Evolutionary conservation across 2,797 vertebrate species (phyloP).

Genomic region (Halcyon chelicuti): DNA sequence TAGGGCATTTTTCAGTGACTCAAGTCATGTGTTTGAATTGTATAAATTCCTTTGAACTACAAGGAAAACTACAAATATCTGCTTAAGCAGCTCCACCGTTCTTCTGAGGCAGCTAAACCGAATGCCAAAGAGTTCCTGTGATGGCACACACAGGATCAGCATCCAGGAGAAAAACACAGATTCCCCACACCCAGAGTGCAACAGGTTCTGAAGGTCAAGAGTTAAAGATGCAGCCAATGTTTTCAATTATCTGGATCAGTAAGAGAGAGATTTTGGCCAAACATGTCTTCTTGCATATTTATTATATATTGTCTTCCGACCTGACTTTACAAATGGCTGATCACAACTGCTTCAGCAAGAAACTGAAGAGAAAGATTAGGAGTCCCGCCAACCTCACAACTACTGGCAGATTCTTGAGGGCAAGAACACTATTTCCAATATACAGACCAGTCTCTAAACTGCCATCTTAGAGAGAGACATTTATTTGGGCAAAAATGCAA

Average conservation of each 20-base stretch:
- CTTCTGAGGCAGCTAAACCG: neutral
- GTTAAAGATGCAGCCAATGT: neutral
- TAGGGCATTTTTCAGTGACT: neutral
- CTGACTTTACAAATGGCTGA: neutral
- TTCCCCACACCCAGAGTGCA: neutral
- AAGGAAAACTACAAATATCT: neutral
- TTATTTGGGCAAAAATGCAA: neutral
- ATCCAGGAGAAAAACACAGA: neutral
- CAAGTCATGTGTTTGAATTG: neutral
- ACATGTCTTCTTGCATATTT: neutral
- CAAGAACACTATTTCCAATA: neutral
- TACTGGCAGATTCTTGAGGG: neutral
- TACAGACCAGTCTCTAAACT: neutral
- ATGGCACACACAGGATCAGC: neutral
- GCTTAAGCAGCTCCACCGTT: accelerated
- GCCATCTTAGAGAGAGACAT: neutral
- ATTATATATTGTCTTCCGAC: neutral
- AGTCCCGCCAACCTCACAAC: neutral
- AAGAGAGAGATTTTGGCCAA: neutral
- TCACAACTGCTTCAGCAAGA: neutral
- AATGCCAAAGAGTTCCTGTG: neutral
- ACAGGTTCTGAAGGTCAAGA: neutral
- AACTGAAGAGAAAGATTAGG: neutral
- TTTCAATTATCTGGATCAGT: neutral
- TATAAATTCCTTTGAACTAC: neutral